Conservation (phyloP, 2,888 invertebrate species). For the Apamea monoglypha region DNA sequence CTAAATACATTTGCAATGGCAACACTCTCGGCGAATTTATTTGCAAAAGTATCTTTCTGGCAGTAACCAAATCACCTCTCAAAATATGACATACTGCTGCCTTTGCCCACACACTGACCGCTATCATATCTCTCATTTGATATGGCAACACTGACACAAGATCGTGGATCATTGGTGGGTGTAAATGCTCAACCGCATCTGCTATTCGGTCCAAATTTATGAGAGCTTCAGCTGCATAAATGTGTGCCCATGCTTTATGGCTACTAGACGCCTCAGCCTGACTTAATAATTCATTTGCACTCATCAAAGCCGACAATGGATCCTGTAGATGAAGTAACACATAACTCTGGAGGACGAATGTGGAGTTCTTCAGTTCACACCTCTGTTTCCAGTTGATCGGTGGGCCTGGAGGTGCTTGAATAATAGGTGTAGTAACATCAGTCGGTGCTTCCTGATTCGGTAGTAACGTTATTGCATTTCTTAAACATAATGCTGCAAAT, state of each 20-base stretch:
- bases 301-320: slow-evolving; percentile 94
- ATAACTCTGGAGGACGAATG: slow-evolving; percentile 95
- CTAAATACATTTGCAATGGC: slow-evolving; percentile 90
- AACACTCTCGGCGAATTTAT: slow-evolving; percentile 87
- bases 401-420: slow-evolving; percentile 91
- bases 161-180: slow-evolving; percentile 93
- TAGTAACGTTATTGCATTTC: slow-evolving; percentile 94
- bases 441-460: slow-evolving; percentile 89
- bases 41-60: slow-evolving; percentile 87
- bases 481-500: slow-evolving; percentile 96
- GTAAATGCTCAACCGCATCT: slow-evolving; percentile 96
- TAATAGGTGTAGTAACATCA: slow-evolving; percentile 78
- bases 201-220: slow-evolving; percentile 95
- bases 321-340: slow-evolving; percentile 96
- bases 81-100: slow-evolving; percentile 88
- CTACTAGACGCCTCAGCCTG: slow-evolving; percentile 91
- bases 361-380: slow-evolving; percentile 91
- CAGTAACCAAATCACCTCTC: slow-evolving; percentile 86
- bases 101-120: slow-evolving; percentile 89
- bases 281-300: slow-evolving; percentile 93
- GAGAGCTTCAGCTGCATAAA: slow-evolving; percentile 97
- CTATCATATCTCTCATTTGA: slow-evolving; percentile 86
- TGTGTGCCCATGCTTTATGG: slow-evolving; percentile 94
- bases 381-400: slow-evolving; percentile 91
- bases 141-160: slow-evolving; percentile 85